Evolutionary conservation across 2,888 invertebrate species (phyloP), one percentile per base, ranked within the genome.

Genomic region (Eilema depressum): DNA sequence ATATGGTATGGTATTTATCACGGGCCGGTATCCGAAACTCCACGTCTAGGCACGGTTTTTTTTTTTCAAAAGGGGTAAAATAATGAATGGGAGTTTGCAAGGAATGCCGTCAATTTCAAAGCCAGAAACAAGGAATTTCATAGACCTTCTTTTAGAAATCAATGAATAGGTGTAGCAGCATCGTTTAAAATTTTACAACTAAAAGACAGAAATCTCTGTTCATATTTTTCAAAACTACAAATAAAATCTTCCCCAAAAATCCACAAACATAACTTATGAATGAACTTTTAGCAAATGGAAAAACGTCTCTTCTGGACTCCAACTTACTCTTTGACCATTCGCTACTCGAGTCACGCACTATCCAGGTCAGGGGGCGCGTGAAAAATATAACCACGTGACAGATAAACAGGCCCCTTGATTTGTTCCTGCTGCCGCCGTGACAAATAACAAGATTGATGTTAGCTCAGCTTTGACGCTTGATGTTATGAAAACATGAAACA

Each of bases 391-490:
- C 85, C 80, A 70, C 75, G 80, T 75, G 84, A 85, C 85, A 87
- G 87, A 88, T 87, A 89, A 87, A 87, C 88, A 86, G 73, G 73
- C 61, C 77, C 78, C 86, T 84, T 87, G 90, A 89, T 89, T 89
- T 88, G 89, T 89, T 86, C 83, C 83, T 84, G 82, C 82, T 81
- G 77, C 77, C 81, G 71, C 80, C 76, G 69, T 76, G 84, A 83
- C 81, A 84, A 85, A 85, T 85, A 81, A 78, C 77, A 75, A 83
- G 83, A 84, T 80, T 82, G 83, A 83, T 85, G 83, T 69, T 75
- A 68, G 65, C 64, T 56, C 33, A 56, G 73, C 70, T 65, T 66
- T 74, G 79, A 78, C 71, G 76, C 77, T 71, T 71, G 76, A 76
- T 75, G 75, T 77, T 75, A 80, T 78, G 72, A 74, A 37, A 75